phyloP scores from a whole-genome alignment of 1,140 invertebrate genomes.

The Atopsyche davidsoni region DNA sequence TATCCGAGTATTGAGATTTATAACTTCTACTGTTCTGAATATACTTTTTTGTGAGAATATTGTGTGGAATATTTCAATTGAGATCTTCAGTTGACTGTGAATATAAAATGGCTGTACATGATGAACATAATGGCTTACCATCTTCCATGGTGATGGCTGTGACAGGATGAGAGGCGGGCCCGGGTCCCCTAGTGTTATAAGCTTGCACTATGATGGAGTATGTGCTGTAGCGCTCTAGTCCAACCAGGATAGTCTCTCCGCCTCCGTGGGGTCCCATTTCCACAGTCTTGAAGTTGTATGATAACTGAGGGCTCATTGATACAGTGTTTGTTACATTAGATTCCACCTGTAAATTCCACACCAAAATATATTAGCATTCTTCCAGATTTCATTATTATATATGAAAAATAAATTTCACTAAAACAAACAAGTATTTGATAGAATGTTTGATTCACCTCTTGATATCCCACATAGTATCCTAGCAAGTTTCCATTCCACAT shows the following conservation, averaged over 20 bases:
- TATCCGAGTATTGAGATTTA: too few species aligned
- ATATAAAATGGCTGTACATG: too few species aligned
- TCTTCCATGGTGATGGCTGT: conserved; percentile 81
- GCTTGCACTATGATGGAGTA: conserved; percentile 88
- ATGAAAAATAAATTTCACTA: not conserved
- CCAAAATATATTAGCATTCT: too few species aligned
- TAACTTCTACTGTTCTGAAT: too few species aligned
- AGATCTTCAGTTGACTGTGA: too few species aligned
- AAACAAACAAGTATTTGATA: not conserved
- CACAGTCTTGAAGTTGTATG: conserved; percentile 67
- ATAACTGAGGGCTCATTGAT: conserved; percentile 31
- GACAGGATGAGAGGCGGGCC: conserved; percentile 77
- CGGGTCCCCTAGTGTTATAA: conserved; percentile 85
- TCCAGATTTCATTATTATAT: not conserved
- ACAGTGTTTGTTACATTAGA: conserved; percentile 23
- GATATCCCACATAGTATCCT: conserved; percentile 90
- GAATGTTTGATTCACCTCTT: conserved; percentile 48
- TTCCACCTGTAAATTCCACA: conserved; percentile 14
- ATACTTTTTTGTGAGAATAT: too few species aligned
- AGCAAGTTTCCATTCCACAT: conserved; percentile 87
- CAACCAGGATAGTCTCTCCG: conserved; percentile 57
- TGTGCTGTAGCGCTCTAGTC: conserved; percentile 77
- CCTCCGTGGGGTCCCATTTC: conserved; percentile 61
- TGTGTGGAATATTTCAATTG: too few species aligned
- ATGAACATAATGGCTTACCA: conserved; percentile 52